Conservation (phyloP, 2,113 vertebrate species). For the Pagrus major region DNA sequence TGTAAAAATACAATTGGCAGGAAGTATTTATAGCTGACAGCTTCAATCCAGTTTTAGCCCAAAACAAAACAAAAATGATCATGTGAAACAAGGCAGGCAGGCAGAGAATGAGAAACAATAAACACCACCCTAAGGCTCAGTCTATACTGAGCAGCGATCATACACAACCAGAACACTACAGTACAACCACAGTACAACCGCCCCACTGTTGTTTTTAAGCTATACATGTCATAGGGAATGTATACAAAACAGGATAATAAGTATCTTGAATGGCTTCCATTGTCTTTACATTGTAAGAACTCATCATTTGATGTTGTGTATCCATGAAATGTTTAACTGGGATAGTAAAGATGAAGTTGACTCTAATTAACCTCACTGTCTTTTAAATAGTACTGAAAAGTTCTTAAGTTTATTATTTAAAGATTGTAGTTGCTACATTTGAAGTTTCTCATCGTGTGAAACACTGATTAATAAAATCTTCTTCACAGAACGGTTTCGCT, state of each 20-base stretch:
- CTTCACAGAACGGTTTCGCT: slow-evolving; percentile 92
- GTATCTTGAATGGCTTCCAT: not conserved
- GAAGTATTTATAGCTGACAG: not conserved
- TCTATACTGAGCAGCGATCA: not conserved
- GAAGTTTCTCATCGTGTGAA: not conserved
- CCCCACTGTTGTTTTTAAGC: not conserved
- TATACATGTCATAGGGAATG: slow-evolving; percentile 6
- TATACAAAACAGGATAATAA: slow-evolving; percentile 1
- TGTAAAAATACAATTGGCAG: slow-evolving; percentile 4
- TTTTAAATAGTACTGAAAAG: not conserved
- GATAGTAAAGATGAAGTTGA: not conserved
- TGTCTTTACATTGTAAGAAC: not conserved
- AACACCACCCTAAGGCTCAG: not conserved
- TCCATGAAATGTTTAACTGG: not conserved
- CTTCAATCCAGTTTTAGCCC: slow-evolving; percentile 8
- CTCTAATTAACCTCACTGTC: not conserved
- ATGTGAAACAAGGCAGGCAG: slow-evolving; percentile 1
- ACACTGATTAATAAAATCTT: slow-evolving; percentile 24
- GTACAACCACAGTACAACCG: not conserved
- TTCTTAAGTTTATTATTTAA: not conserved
- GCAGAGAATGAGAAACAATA: slow-evolving; percentile 13
- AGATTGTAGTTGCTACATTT: not conserved
- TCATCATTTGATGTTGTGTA: not conserved
- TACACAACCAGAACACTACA: not conserved
- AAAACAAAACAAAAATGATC: not conserved